Conservation (phyloP, 2,888 invertebrate species). For the Frankliniella intonsa region DNA sequence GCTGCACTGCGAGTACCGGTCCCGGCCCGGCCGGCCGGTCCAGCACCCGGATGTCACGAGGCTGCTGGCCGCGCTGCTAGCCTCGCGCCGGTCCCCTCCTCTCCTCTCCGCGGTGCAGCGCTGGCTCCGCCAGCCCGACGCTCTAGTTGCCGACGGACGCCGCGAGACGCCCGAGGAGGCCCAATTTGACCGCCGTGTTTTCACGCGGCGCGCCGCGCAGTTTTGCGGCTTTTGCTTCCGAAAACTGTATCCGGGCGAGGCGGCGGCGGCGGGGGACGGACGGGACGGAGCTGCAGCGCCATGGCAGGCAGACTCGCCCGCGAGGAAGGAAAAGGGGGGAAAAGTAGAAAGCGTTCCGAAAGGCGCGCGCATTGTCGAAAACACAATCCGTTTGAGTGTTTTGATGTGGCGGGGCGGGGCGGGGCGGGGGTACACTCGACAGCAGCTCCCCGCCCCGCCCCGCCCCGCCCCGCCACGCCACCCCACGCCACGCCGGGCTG, state of each 20-base stretch:
- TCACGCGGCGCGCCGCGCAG: background rate
- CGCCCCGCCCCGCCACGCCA: background rate
- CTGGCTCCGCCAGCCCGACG: no score
- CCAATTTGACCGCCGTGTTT: no score
- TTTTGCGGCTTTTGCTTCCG: background rate
- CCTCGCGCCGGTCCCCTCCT: no score
- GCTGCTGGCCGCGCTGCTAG: no score
- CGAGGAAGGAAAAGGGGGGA: background rate
- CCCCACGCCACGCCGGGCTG: background rate
- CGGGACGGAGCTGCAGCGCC: background rate
- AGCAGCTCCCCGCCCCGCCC: no score
- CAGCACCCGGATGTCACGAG: no score
- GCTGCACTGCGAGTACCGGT: no score
- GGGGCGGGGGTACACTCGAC: background rate
- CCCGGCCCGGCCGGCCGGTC: no score
- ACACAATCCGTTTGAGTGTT: conserved; percentile 22
- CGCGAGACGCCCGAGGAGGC: no score
- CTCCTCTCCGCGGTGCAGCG: no score
- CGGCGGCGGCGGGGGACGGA: background rate
- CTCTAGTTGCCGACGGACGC: no score
- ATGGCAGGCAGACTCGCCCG: background rate
- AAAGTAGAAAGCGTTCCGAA: conserved; percentile 16
- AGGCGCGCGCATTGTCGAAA: background rate
- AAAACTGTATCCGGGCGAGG: background rate
- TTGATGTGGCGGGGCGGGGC: background rate